Base-by-base conservation (phyloP, 1,140 invertebrate genomes). In the Theocolax elegans region DNA sequence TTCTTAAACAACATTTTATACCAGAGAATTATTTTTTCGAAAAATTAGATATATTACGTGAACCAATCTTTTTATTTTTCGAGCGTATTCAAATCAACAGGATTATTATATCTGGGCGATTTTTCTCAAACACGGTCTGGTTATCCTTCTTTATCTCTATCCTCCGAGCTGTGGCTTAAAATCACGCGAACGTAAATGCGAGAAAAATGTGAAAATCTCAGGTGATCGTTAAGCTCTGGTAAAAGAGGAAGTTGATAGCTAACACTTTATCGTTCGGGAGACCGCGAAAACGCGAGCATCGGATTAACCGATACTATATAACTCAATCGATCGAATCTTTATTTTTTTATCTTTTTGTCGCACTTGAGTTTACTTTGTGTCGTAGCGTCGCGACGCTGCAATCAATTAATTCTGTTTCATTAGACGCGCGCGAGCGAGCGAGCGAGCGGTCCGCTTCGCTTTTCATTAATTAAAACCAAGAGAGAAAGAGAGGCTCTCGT, bases 351-450 rank as follows among this genome's bases (percentile, higher is more conserved):
- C 6, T 15, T 19, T 13, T 15, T 19, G n/a, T 19, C 42, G 6
- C 15, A 4, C 42, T 46, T 46, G 6, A 46, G 6, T 46, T 8
- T 19, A 46, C 42, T 13, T 4, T 46, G 15, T 15, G 42, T 46
- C n/a, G 15, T 13, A 46, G 17, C 6, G 42, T 8, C 17, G 48
- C 48, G 9, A 25, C 12, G 12, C 48, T 42, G 38, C 56, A 9
- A 62, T 62, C 59, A 19, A 44, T 62, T 62, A 62, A 62, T 62
- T 62, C 59, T 35, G 59, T 62, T 48, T 46, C 42, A 62, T 62
- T 62, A 62, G 59, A 44, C 38, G 56, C 56, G 48, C 19, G 48
- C 48, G 13, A n/a, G n/a, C n/a, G n/a, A n/a, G n/a, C n/a, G n/a
- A n/a, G n/a, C n/a, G n/a, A n/a, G 8, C 19, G 19, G 6, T 25